Conservation (phyloP, 2,113 vertebrate genomes). For the Crotalus viridis region DNA sequence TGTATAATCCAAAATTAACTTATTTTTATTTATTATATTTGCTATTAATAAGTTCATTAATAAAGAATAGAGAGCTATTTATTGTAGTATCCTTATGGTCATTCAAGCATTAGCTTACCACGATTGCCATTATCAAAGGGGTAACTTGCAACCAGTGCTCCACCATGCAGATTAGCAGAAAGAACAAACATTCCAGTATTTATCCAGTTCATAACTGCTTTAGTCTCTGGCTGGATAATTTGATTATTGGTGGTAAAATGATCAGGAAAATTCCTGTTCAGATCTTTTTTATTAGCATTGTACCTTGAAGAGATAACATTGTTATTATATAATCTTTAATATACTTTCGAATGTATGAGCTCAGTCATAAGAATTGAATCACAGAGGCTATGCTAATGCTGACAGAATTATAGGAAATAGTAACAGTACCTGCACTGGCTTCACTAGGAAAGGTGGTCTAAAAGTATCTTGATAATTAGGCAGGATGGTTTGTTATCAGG, state of each 20-base stretch:
- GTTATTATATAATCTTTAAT: background rate
- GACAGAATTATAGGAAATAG: background rate
- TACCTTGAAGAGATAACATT: constrained; percentile 72
- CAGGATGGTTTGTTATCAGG: background rate
- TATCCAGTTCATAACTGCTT: constrained; percentile 88
- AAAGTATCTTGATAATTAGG: background rate
- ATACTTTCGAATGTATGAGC: background rate
- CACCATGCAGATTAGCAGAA: constrained; percentile 93
- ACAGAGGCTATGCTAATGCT: background rate
- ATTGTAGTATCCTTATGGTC: background rate
- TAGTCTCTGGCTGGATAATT: constrained; percentile 81
- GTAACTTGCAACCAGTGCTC: constrained; percentile 91
- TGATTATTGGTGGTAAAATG: constrained; percentile 65
- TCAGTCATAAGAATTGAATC: background rate
- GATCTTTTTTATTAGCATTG: constrained; percentile 80
- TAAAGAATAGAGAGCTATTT: background rate
- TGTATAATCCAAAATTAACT: background rate
- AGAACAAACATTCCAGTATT: constrained; percentile 85
- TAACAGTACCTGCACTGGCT: background rate
- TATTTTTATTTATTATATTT: background rate
- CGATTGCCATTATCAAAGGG: constrained; percentile 87
- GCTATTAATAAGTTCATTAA: background rate
- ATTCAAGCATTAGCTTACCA: constrained; percentile 67
- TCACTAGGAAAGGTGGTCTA: background rate
- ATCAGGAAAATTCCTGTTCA: constrained; percentile 95